These are phyloP conservation scores for Chaetorhynchus papuensis DNA, from an alignment of 2,113 vertebrate species.

Conservation along the genomic window DNA sequence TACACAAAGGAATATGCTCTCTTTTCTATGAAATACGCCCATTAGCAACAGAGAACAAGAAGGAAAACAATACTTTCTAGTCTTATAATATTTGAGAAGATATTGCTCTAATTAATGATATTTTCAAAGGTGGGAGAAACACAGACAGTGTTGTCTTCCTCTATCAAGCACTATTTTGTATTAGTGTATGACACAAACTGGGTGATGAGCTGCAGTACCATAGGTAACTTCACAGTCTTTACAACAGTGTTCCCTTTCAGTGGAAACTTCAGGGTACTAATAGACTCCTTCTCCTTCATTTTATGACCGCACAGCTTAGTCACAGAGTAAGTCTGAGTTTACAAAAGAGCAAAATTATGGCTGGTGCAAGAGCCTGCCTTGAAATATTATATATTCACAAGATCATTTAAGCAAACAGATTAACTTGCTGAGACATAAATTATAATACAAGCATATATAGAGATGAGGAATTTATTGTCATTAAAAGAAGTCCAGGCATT, in stretches of 20 bases:
- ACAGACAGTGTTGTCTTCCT: not conserved
- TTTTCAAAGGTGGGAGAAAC: not conserved
- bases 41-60: not conserved
- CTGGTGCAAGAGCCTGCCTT: not conserved
- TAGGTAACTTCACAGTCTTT: not conserved
- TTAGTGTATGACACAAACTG: not conserved
- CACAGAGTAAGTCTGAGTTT: not conserved
- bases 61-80: not conserved
- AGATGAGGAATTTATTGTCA: not conserved
- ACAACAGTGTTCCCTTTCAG: not conserved
- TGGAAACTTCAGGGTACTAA: not conserved
- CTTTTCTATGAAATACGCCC: not conserved
- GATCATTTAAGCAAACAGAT: not conserved
- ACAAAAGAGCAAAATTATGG: not conserved
- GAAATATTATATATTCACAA: not conserved
- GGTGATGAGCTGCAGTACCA: not conserved
- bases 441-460: not conserved
- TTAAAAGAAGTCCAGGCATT: not conserved
- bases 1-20: not conserved
- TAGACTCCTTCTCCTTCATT: not conserved
- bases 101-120: not conserved
- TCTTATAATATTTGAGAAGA: not conserved
- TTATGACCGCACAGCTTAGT: not conserved
- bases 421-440: not conserved
- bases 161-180: not conserved